These are phyloP conservation scores for Halictus ligatus DNA, from an alignment of 2,888 invertebrate genomes.

Conservation along the genomic window DNA sequence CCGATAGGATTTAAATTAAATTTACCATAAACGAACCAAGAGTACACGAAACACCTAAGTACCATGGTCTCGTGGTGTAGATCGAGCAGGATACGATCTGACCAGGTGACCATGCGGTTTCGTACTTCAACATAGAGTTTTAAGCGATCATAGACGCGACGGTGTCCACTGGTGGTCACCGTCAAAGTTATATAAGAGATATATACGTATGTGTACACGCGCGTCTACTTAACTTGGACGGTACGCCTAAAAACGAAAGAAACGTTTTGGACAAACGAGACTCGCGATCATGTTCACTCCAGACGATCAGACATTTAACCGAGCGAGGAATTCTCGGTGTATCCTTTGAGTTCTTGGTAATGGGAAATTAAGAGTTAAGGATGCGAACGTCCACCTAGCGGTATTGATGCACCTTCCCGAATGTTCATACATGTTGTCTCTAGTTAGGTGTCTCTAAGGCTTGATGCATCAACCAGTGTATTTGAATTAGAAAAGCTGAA, in stretches of 20 bases:
- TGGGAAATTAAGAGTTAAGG: constrained; percentile 24
- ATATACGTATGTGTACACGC: constrained; percentile 56
- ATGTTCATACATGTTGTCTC: constrained; percentile 79
- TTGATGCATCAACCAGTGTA: constrained; percentile 59
- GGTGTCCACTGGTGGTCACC: constrained; percentile 72
- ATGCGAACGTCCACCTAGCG: constrained; percentile 52
- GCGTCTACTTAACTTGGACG: constrained; percentile 74
- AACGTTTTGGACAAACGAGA: constrained; percentile 50
- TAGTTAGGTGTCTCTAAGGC: constrained; percentile 76
- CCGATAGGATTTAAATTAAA: constrained; percentile 52
- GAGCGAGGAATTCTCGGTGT: constrained; percentile 40
- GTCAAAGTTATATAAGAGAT: constrained; percentile 70
- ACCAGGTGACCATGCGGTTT: constrained; percentile 49
- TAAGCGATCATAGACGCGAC: constrained; percentile 62
- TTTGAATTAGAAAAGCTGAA: constrained; percentile 64
- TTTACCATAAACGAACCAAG: constrained; percentile 23
- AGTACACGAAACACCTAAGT: constrained; percentile 10
- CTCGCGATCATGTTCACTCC: constrained; percentile 9
- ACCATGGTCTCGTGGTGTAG: constrained; percentile 53
- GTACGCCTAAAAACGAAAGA: constrained; percentile 73
- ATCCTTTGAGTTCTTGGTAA: constrained; percentile 31
- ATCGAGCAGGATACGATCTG: constrained; percentile 68
- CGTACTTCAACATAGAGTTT: constrained; percentile 62
- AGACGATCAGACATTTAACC: constrained; percentile 5
- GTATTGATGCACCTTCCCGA: constrained; percentile 75